Percentiles rank a stretch among this genome's conserved stretches.
These are phyloP conservation scores for Hecatera dysodea DNA, from an alignment of 2,888 invertebrate species.

Conservation along the genomic window DNA sequence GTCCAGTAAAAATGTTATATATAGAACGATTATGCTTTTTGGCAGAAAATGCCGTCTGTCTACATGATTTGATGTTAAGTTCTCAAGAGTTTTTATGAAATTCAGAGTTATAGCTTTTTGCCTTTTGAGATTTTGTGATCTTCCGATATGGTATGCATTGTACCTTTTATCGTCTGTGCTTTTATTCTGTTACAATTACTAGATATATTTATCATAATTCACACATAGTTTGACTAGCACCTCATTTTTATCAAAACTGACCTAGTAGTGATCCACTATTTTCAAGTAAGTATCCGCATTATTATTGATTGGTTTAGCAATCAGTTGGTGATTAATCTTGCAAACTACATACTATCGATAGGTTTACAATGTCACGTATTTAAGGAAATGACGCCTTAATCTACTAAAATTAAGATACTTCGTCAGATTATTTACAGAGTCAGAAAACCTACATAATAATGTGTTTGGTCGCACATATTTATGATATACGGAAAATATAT, in stretches of 20 bases:
- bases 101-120: background rate
- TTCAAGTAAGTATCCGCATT: background rate
- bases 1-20: too few species aligned
- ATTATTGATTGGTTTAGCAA: background rate
- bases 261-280: background rate
- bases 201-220: background rate
- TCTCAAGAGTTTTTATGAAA: too few species aligned
- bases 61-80: too few species aligned
- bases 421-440: background rate
- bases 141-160: background rate
- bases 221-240: background rate
- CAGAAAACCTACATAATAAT: background rate
- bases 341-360: conserved; percentile 1
- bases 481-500: background rate
- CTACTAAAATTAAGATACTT: background rate
- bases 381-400: background rate
- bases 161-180: background rate
- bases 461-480: background rate
- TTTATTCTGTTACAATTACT: background rate
- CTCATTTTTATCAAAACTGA: background rate
- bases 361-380: conserved; percentile 44
- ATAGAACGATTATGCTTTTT: too few species aligned
- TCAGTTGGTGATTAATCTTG: conserved; percentile 1
- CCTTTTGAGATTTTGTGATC: background rate
- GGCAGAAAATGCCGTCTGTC: too few species aligned